A percentile compares a stretch with the other conserved stretches of the same genome.
Evolutionary conservation across 2,888 invertebrate species (phyloP).

Genomic region (Pristionchus arcanus): DNA sequence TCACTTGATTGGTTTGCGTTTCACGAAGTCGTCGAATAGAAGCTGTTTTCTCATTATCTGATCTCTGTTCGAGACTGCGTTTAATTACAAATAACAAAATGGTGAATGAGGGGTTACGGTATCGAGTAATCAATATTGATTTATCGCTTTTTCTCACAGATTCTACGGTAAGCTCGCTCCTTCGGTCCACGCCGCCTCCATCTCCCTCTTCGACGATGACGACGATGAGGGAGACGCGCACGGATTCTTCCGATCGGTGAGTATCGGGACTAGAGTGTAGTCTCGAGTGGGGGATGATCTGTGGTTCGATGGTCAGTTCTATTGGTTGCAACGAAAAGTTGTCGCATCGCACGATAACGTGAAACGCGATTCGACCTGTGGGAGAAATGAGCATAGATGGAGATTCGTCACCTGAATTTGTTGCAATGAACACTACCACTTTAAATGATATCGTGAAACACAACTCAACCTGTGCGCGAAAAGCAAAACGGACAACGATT

Average conservation of each 20-base stretch:
- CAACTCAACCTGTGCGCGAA: not conserved
- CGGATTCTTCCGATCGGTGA: conserved; percentile 43
- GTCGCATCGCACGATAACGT: no score
- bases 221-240: conserved; percentile 22
- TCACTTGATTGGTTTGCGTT: no score
- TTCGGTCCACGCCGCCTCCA: not conserved
- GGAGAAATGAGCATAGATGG: not conserved
- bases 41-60: no score
- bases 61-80: no score
- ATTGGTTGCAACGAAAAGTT: not conserved
- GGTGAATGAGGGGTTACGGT: no score
- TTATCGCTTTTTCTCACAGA: no score
- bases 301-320: not conserved
- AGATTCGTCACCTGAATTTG: not conserved
- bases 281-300: not conserved
- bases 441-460: not conserved
- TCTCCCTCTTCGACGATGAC: conserved; percentile 44
- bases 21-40: no score
- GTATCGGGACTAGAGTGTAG: not conserved
- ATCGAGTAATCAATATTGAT: not conserved
- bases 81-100: no score
- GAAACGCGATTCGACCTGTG: no score
- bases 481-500: no score
- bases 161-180: conserved; percentile 54
- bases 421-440: no score